Conservation (phyloP, 2,113 vertebrate species). For the Rhegmatorhina hoffmannsi region DNA sequence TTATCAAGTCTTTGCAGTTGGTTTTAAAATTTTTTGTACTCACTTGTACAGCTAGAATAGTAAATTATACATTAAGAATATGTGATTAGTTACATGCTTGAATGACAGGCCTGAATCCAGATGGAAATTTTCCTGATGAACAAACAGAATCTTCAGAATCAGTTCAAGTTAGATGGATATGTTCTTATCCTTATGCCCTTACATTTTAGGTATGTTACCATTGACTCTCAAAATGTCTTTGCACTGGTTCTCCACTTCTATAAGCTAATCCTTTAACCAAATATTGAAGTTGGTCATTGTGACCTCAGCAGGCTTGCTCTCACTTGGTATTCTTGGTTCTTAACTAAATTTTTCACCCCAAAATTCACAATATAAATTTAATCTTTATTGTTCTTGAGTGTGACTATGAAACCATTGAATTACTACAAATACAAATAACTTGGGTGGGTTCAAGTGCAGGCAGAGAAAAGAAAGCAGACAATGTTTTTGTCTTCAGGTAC, state of each 20-base stretch:
- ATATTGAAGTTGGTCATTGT: neutral
- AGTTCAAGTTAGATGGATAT: rapidly evolving
- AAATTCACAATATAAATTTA: neutral
- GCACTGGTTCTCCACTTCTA: neutral
- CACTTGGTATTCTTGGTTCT: rapidly evolving
- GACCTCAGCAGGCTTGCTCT: neutral
- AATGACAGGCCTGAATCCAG: neutral
- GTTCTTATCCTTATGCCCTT: neutral
- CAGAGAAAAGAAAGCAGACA: neutral
- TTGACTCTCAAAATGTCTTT: neutral
- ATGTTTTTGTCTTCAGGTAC: neutral
- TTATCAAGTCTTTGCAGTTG: rapidly evolving
- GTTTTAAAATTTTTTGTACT: neutral
- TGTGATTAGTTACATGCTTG: neutral
- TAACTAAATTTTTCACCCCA: neutral
- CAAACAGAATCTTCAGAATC: neutral
- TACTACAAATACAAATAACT: neutral
- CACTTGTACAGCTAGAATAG: neutral
- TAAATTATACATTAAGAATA: neutral
- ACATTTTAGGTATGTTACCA: neutral
- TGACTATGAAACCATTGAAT: neutral
- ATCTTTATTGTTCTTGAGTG: neutral
- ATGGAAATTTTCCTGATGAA: neutral
- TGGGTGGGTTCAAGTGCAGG: no score
- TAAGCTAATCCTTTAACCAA: neutral